phyloP scores from a whole-genome alignment of 2,888 invertebrate species.

The Oscheius sp. region DNA sequence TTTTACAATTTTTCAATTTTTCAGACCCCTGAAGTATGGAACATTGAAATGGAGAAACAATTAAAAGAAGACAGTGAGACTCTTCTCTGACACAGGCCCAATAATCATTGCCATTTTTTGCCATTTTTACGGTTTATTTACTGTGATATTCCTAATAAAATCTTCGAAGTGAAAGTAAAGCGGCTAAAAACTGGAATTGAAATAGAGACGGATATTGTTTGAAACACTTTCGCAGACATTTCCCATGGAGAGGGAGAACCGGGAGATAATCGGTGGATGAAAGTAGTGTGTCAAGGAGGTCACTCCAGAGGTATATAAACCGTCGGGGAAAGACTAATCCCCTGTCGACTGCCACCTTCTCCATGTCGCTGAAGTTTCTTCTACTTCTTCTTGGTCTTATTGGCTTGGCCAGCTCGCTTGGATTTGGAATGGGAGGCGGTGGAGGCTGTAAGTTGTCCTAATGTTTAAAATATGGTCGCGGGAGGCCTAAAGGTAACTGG shows the following conservation, averaged over 20 bases:
- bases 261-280: neutral
- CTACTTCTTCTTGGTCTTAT: neutral
- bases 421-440: conserved; percentile 4
- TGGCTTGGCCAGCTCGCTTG: neutral
- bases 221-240: neutral
- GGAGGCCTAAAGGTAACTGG: too few species aligned
- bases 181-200: neutral
- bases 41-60: conserved; percentile 12
- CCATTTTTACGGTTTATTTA: neutral
- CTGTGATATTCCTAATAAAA: neutral
- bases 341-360: neutral
- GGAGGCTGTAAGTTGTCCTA: neutral
- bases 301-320: neutral
- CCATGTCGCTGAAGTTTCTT: neutral
- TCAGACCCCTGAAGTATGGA: conserved; percentile 17
- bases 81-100: neutral
- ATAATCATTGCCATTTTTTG: too few species aligned
- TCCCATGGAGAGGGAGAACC: neutral
- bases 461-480: too few species aligned
- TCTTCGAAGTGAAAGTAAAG: too few species aligned
- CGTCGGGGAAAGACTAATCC: neutral
- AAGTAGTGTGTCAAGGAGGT: neutral
- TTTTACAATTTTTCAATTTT: neutral
- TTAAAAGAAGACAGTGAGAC: conserved; percentile 1
- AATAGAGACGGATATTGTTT: neutral